phyloP scores from a whole-genome alignment of 2,888 invertebrate genomes.

The Ichneumon xanthorius region DNA sequence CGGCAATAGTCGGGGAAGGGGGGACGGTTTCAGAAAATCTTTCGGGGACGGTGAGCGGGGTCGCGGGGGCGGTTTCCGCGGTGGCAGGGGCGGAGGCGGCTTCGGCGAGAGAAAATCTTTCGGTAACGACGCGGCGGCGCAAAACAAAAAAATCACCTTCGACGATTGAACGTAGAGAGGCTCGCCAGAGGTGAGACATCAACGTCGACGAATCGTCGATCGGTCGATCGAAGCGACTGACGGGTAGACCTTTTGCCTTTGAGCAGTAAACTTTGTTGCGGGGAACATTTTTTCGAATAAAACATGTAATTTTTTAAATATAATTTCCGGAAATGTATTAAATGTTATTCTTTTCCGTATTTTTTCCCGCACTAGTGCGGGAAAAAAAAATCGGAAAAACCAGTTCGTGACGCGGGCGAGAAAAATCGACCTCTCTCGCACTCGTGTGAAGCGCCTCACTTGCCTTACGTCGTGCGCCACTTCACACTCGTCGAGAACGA shows the following conservation, averaged over 20 bases:
- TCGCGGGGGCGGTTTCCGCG: constrained; percentile 80
- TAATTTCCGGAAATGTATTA: background rate
- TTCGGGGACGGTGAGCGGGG: constrained; percentile 75
- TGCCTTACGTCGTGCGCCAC: no score
- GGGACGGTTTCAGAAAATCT: constrained; percentile 78
- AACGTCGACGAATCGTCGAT: background rate
- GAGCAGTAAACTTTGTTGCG: no score
- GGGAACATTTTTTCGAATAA: no score
- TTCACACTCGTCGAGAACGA: no score
- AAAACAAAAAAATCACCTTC: constrained; percentile 92
- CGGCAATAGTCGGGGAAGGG: constrained; percentile 74
- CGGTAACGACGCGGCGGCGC: constrained; percentile 84
- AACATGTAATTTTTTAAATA: background rate
- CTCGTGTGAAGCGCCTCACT: no score
- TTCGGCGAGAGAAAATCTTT: constrained; percentile 85
- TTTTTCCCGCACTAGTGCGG: no score
- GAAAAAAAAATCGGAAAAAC: no score
- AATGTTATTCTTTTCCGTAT: no score
- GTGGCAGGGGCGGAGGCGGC: constrained; percentile 85
- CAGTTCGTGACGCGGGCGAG: no score
- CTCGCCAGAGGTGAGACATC: constrained; percentile 56
- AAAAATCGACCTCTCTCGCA: no score
- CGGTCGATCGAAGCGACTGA: background rate
- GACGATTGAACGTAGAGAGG: constrained; percentile 83
- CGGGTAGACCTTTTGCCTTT: background rate